Conservation (phyloP, 2,113 vertebrate genomes). For the Poeciliopsis retropinna region DNA sequence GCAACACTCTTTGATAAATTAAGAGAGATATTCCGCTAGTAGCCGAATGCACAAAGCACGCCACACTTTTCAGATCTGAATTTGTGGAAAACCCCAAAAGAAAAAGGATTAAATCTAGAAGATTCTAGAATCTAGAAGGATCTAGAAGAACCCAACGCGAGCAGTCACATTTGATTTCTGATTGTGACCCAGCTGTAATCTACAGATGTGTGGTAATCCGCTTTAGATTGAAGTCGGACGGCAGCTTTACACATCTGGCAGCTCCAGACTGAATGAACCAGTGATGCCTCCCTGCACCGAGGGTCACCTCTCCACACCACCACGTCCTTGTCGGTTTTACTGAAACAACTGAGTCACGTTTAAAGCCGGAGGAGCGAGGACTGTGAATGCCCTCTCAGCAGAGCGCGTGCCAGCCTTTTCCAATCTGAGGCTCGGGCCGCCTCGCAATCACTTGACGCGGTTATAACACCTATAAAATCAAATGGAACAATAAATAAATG, state of each 20-base stretch:
- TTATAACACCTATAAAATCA: constrained; percentile 8
- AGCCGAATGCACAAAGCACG: neutral
- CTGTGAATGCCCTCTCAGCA: constrained; percentile 27
- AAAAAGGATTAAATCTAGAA: neutral
- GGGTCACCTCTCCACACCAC: neutral
- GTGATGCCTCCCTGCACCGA: constrained; percentile 34
- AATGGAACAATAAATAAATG: too few relatives aligned
- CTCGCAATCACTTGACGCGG: constrained; percentile 31
- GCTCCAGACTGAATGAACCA: constrained; percentile 21
- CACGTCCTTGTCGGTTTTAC: neutral
- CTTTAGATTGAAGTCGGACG: constrained; percentile 49
- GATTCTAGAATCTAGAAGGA: neutral
- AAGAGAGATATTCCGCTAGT: neutral
- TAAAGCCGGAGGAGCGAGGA: neutral
- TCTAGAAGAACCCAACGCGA: neutral
- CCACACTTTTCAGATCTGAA: neutral
- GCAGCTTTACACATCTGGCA: constrained; percentile 63
- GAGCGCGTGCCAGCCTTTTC: constrained; percentile 23
- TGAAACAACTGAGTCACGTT: neutral
- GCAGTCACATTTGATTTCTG: neutral
- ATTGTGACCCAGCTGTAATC: constrained; percentile 50
- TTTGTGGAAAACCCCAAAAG: neutral
- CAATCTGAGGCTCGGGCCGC: constrained; percentile 10
- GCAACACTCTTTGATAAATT: too few relatives aligned
- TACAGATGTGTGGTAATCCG: constrained; percentile 52